Conservation (phyloP, 2,113 vertebrate species). For the Mugil cephalus region DNA sequence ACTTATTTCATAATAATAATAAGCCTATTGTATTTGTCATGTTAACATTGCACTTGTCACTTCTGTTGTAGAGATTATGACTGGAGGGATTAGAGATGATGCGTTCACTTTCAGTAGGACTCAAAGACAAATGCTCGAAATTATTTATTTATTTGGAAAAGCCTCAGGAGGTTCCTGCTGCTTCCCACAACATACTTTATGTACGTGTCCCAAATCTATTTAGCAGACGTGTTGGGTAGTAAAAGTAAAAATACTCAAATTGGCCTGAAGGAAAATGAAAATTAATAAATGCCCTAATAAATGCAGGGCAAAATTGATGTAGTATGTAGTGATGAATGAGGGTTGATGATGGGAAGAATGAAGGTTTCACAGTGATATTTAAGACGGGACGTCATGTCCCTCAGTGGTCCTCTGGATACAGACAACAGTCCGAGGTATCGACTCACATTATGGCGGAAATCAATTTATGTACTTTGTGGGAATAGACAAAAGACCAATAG, state of each 20-base stretch:
- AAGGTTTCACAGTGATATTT: constrained; percentile 18
- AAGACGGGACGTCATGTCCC: not conserved
- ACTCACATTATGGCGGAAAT: not conserved
- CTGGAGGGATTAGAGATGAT: no score
- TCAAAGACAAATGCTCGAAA: not conserved
- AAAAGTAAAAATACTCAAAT: not conserved
- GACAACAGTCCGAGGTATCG: constrained; percentile 24
- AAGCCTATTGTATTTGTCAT: not conserved
- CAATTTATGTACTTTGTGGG: not conserved
- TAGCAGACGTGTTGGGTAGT: not conserved
- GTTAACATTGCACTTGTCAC: not conserved
- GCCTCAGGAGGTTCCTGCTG: not conserved
- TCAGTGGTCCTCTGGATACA: constrained; percentile 24
- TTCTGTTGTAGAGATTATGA: not conserved
- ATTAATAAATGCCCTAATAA: not conserved
- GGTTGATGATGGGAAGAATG: constrained; percentile 39
- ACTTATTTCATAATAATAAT: not conserved
- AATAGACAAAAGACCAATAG: not conserved
- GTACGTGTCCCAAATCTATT: constrained; percentile 1
- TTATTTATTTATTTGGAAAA: not conserved
- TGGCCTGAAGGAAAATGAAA: not conserved
- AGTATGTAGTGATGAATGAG: constrained; percentile 45
- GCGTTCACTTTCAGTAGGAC: not conserved
- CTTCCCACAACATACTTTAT: not conserved
- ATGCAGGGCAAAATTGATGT: constrained; percentile 19